Evolutionary conservation across 2,797 vertebrate genomes (phyloP).

Genomic region (Lepilemur septentrionalis): DNA sequence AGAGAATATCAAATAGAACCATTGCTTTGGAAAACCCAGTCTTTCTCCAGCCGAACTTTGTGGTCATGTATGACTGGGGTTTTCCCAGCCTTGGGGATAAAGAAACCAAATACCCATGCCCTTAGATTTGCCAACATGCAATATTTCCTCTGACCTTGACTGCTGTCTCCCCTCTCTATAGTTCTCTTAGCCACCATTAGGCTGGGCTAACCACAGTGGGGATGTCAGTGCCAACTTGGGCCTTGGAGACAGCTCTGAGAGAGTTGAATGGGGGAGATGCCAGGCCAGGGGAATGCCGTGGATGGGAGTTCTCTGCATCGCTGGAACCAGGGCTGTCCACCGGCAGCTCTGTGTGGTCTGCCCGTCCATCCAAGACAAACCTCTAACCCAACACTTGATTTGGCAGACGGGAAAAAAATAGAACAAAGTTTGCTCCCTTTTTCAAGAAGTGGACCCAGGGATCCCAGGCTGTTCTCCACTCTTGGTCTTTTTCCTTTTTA

Average conservation of each 20-base stretch:
- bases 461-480: constrained; percentile 61
- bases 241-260: not conserved
- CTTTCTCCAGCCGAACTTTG: not conserved
- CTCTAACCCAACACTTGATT: constrained; percentile 77
- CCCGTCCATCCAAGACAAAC: constrained; percentile 79
- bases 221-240: not conserved
- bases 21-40: constrained; percentile 28
- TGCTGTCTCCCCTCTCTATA: not conserved
- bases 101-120: not conserved
- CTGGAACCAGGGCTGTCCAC: constrained; percentile 48
- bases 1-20: not conserved
- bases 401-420: constrained; percentile 59
- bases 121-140: not conserved
- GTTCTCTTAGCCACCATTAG: not conserved
- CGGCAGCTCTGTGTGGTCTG: constrained; percentile 82
- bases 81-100: constrained; percentile 60
- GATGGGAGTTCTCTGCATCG: not conserved
- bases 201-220: not conserved
- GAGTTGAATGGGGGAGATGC: not conserved
- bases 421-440: constrained; percentile 76
- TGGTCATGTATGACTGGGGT: constrained; percentile 5
- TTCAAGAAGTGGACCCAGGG: constrained; percentile 68
- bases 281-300: not conserved
- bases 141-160: not conserved
- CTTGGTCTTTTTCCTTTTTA: constrained; percentile 75